Evolutionary conservation across 1,140 invertebrate genomes (phyloP).

Genomic region (Drosophila auraria): DNA sequence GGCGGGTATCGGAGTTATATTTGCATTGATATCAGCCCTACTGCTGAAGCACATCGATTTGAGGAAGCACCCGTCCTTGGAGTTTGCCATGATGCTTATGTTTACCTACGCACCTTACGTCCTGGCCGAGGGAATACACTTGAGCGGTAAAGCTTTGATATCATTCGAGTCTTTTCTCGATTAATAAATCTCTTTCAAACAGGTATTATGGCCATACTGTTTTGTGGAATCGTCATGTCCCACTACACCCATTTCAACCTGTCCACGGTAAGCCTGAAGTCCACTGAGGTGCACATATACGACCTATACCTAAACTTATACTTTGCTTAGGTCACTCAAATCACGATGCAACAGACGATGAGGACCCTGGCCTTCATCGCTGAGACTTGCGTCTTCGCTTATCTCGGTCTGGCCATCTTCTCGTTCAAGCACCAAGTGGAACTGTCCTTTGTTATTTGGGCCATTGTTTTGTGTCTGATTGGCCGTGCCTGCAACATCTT

Average conservation of each 20-base stretch:
- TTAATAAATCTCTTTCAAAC: background rate
- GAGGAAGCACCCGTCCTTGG: slow-evolving; percentile 98
- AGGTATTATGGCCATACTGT: slow-evolving; percentile 98
- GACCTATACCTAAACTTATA: background rate
- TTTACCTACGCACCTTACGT: slow-evolving; percentile 99
- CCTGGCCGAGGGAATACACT: slow-evolving; percentile 93
- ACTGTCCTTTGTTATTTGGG: slow-evolving; percentile 95
- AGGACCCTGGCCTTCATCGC: slow-evolving; percentile 98
- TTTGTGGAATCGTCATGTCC: slow-evolving; percentile 99
- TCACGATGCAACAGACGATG: slow-evolving; percentile 99
- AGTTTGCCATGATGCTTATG: slow-evolving; percentile 99
- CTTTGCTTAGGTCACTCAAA: slow-evolving; percentile 92
- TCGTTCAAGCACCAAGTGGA: slow-evolving; percentile 95
- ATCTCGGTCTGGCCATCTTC: slow-evolving; percentile 98
- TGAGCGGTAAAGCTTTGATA: slow-evolving; percentile 87
- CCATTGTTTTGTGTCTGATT: slow-evolving; percentile 95
- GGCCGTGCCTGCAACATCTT: slow-evolving; percentile 99
- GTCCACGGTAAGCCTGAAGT: slow-evolving; percentile 88
- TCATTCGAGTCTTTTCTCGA: too few relatives aligned
- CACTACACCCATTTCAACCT: slow-evolving; percentile 99
- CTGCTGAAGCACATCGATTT: slow-evolving; percentile 98
- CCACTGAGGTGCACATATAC: too few relatives aligned
- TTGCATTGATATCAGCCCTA: slow-evolving; percentile 97
- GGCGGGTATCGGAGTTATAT: slow-evolving; percentile 97
- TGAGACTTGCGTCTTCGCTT: slow-evolving; percentile 99